Evolutionary conservation across 2,888 invertebrate species (phyloP).

Genomic region (Arrhopalites spinosus): DNA sequence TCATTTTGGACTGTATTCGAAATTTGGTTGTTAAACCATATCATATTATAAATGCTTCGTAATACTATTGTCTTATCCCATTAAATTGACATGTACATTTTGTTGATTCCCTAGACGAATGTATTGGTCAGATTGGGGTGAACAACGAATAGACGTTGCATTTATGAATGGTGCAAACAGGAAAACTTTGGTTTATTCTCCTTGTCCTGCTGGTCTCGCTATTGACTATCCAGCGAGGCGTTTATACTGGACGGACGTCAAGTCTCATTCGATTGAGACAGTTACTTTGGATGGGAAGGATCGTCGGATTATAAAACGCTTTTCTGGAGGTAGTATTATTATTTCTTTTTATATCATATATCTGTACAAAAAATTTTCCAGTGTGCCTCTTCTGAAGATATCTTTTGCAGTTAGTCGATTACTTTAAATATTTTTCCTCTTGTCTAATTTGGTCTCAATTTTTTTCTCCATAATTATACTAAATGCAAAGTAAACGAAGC

Average conservation of each 20-base stretch:
- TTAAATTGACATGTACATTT: too few species aligned
- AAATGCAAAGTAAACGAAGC: too few species aligned
- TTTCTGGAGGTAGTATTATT: slow-evolving; percentile 61
- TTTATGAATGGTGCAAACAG: slow-evolving; percentile 69
- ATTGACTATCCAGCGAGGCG: slow-evolving; percentile 75
- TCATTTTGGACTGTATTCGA: too few species aligned
- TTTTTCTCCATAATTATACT: too few species aligned
- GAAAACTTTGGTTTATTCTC: slow-evolving; percentile 66
- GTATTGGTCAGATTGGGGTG: slow-evolving; percentile 75
- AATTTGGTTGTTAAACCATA: too few species aligned
- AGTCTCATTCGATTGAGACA: slow-evolving; percentile 73
- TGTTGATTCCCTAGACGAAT: slow-evolving; percentile 63
- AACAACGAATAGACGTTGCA: slow-evolving; percentile 68
- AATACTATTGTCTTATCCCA: too few species aligned
- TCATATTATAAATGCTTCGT: too few species aligned
- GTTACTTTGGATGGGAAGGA: slow-evolving; percentile 72
- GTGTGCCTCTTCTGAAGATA: neutral
- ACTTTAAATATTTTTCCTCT: too few species aligned
- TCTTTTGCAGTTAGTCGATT: neutral
- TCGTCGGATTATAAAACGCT: slow-evolving; percentile 66
- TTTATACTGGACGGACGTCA: slow-evolving; percentile 84
- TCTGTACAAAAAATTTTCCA: too few species aligned
- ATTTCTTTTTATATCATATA: neutral
- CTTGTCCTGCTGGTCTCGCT: slow-evolving; percentile 77
- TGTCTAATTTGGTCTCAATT: too few species aligned